phyloP scores from a whole-genome alignment of 1,140 invertebrate genomes.

The Eriosoma lanigerum region DNA sequence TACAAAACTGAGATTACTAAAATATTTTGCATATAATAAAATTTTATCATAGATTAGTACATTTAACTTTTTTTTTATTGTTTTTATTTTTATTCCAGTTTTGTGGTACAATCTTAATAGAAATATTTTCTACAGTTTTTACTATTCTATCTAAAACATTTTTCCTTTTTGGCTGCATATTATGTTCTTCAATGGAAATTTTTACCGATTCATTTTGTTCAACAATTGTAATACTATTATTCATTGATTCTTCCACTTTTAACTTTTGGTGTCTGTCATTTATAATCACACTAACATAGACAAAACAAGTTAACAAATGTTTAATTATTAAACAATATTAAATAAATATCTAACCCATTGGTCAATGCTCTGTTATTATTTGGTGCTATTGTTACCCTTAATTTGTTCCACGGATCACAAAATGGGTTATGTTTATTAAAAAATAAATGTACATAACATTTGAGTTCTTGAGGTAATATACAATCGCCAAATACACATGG shows the following conservation, averaged over 20 bases:
- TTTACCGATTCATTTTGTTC: not conserved
- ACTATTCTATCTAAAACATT: constrained; percentile 23
- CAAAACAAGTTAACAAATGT: not conserved
- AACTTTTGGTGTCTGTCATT: not conserved
- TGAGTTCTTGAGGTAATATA: constrained; percentile 43
- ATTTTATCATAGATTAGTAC: not conserved
- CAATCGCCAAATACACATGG: constrained; percentile 46
- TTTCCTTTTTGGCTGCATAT: not conserved
- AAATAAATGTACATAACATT: constrained; percentile 45
- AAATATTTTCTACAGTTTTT: constrained; percentile 32
- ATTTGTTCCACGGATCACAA: constrained; percentile 30
- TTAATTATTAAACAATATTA: not conserved
- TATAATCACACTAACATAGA: not conserved
- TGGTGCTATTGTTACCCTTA: constrained; percentile 8
- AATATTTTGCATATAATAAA: not conserved
- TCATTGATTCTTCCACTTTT: not conserved
- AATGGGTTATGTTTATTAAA: constrained; percentile 27
- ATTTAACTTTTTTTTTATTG: constrained; percentile 20
- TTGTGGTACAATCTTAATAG: constrained; percentile 9
- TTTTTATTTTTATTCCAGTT: constrained; percentile 30
- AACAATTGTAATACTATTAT: not conserved
- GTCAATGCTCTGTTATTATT: not conserved
- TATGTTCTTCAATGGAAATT: not conserved
- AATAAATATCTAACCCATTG: not conserved
- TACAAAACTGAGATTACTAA: not conserved